Evolutionary conservation across 2,888 invertebrate genomes (phyloP), one percentile per base, ranked within the genome.

Genomic region (Celastrina argiolus): DNA sequence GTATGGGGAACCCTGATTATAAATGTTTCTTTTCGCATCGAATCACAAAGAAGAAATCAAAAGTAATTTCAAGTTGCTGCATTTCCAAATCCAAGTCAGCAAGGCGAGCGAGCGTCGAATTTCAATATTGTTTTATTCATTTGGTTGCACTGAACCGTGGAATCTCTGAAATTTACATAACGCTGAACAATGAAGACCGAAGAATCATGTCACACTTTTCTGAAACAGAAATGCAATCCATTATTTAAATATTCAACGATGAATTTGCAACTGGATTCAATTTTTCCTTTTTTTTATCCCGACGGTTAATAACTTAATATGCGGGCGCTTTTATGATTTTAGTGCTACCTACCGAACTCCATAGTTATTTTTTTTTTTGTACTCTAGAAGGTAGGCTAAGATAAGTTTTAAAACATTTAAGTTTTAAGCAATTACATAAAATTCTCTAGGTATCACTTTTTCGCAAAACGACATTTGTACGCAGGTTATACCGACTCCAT

Each of bases 51-150:
- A 22, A 12, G 4, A 22, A 16, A 22, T 22, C 1, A 51, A 22
- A 51, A 22, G 22, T 51, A 51, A 51, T 22, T 51, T 51, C 22
- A 51, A 51, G 51, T 22, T 42, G 42, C 3, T 51, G 51, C 51
- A 51, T 10, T 12, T 22, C 22, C 51, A 18, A 22, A 18, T 10
- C 10, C 22, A 22, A 36, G 36, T 36, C 10, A 36, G 10, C 36
- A 10, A 36, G 12, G 36, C 36, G 2, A 16, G 18, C 45, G 12
- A 51, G 22, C 22, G 45, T 22, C 18, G 16, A 45, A 45, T 45
- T 22, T 51, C 51, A 51, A 51, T 51, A 51, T 51, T 51, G 51
- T 51, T 51, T 51, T 22, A 51, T 51, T 51, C 51, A 51, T 51
- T 51, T 51, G 12, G 51, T 51, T 22, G 22, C 51, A 22, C 22